Conservation (phyloP, 2,888 invertebrate genomes). For the Hypomecis atomaria region DNA sequence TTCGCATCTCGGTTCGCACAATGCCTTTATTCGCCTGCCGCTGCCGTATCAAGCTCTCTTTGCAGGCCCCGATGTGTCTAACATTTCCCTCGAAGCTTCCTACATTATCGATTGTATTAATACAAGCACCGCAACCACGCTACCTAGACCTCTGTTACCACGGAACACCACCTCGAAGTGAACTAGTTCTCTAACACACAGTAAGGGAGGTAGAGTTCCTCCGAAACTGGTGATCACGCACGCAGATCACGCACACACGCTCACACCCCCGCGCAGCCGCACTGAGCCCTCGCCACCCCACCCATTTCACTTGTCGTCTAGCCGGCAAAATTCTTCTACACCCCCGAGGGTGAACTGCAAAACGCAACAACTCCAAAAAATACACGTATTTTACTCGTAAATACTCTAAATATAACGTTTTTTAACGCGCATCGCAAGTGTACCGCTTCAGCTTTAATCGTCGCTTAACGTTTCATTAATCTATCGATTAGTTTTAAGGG, state of each 20-base stretch:
- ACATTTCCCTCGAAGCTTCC: slow-evolving; percentile 75
- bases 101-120: slow-evolving; percentile 82
- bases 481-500: slow-evolving; percentile 41
- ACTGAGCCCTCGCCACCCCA: slow-evolving; percentile 66
- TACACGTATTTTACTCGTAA: slow-evolving; percentile 50
- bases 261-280: slow-evolving; percentile 73
- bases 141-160: slow-evolving; percentile 55
- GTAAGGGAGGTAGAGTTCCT: slow-evolving; percentile 59
- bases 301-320: slow-evolving; percentile 69
- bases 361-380: slow-evolving; percentile 76
- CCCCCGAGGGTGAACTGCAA: slow-evolving; percentile 71
- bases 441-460: slow-evolving; percentile 60
- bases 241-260: slow-evolving; percentile 73
- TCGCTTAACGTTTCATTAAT: slow-evolving; percentile 64
- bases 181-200: slow-evolving; percentile 22
- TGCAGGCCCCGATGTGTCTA: slow-evolving; percentile 74
- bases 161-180: slow-evolving; percentile 52
- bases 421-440: slow-evolving; percentile 52
- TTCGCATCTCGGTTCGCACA: slow-evolving; percentile 23
- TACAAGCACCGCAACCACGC: slow-evolving; percentile 58
- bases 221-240: slow-evolving; percentile 59
- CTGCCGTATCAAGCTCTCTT: slow-evolving; percentile 56
- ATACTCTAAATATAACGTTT: slow-evolving; percentile 50
- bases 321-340: slow-evolving; percentile 80
- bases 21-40: slow-evolving; percentile 46